Base-by-base conservation (phyloP, 2,797 vertebrate species). In the Melanitta fusca region DNA sequence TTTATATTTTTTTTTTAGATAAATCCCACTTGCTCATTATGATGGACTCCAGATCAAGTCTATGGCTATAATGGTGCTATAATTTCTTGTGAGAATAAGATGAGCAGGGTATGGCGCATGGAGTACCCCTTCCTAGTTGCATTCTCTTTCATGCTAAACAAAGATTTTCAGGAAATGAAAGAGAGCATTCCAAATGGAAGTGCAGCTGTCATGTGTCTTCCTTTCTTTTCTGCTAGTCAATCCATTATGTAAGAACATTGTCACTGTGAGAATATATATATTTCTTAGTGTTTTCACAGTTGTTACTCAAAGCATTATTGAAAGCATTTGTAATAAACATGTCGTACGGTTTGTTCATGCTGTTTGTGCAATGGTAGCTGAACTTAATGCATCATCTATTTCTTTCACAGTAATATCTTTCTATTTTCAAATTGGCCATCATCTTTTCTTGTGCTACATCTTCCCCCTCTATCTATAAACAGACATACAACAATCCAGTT, bases 341-440 rank as follows among this genome's bases (percentile, higher is more conserved):
- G 28, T 85, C 43, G 62, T 91, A 79, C 36, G 51, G 47, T 74
- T 80, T 94, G 41, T 86, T 91, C 83, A 56, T 66, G 32, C 66
- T 86, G 68, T 91, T 88, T 83, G 39, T 87, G 28, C 60, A 65
- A 69, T 80, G 72, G 28, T 77, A 89, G 54, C 61, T 96, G 71
- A 95, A 95, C 38, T 82, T 94, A 89, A 93, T 62, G 77, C 30
- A 89, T 47, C 45, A 85, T 87, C 94, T 95, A 68, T 94, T 96
- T 95, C 72, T 61, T 92, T 78, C 58, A 80, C 82, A 94, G 81
- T 83, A 51, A 80, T 89, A n/a, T 60, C 45, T 83, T 85, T 45
- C 30, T 3, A 61, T 53, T 25, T 68, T 78, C 24, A 78, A 58
- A 69, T 36, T 62, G n/a, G 17, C 34, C 65, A 47, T 89, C 24